These are phyloP conservation scores for Ramphastos sulfuratus DNA, from an alignment of 2,113 vertebrate species.

Conservation along the genomic window DNA sequence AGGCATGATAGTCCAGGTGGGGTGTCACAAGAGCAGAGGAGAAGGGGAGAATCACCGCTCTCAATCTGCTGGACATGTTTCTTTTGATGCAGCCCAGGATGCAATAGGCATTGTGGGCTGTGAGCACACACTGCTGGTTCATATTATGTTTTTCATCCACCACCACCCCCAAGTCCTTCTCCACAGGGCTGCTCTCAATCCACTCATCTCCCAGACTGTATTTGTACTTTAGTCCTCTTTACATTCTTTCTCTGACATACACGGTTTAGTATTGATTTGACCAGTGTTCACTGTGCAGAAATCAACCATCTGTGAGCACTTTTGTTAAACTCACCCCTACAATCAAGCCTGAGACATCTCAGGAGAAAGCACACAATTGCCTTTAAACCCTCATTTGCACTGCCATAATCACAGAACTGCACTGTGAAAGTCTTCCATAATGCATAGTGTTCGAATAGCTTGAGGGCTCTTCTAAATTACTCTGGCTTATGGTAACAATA, in stretches of 20 bases:
- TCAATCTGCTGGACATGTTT: neutral
- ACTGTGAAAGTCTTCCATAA: neutral
- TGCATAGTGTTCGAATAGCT: neutral
- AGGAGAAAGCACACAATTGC: neutral
- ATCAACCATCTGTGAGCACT: neutral
- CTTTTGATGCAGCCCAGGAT: neutral
- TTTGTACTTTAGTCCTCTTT: neutral
- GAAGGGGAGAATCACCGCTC: neutral
- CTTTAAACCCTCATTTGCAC: neutral
- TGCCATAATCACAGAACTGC: neutral
- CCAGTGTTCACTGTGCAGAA: neutral
- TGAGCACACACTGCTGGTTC: neutral
- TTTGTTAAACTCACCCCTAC: neutral
- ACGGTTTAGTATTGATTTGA: neutral
- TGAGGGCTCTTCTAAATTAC: neutral
- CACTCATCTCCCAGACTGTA: neutral
- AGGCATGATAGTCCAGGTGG: no score
- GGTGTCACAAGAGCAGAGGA: no score
- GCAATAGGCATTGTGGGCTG: neutral
- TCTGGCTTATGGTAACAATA: neutral
- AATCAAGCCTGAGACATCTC: neutral
- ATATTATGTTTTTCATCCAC: neutral
- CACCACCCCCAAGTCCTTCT: neutral
- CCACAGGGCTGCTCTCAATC: neutral
- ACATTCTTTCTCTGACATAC: neutral